Evolutionary conservation across 2,797 vertebrate species (phyloP).

Genomic region (Anguilla obscura): DNA sequence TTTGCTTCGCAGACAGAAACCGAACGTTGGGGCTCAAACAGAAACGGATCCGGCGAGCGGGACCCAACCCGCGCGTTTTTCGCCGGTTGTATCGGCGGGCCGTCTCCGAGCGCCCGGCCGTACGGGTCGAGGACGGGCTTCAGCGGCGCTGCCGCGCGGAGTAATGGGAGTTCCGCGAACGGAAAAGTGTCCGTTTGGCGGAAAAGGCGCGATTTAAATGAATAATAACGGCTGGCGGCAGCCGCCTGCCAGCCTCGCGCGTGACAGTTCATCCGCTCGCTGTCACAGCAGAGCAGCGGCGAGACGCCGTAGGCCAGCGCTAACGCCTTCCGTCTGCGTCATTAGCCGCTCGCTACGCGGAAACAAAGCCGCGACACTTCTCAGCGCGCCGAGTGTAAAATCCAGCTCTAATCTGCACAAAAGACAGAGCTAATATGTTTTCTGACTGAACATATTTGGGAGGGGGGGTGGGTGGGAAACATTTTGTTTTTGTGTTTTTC

Average conservation of each 20-base stretch:
- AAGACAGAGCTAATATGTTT: not conserved
- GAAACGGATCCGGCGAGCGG: not conserved
- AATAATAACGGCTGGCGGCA: constrained; percentile 18
- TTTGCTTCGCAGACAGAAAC: not conserved
- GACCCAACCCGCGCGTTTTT: not conserved
- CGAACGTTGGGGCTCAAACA: not conserved
- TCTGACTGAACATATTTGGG: not conserved
- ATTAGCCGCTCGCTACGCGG: constrained; percentile 1
- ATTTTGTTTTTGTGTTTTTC: not conserved
- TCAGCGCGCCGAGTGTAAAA: not conserved
- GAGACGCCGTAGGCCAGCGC: not conserved
- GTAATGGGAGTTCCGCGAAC: not conserved
- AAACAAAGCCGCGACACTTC: not conserved
- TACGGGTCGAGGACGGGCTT: too few species aligned
- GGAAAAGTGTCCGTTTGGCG: not conserved
- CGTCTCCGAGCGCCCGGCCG: not conserved
- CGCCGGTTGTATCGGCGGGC: not conserved
- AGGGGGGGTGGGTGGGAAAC: not conserved
- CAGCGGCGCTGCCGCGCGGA: not conserved
- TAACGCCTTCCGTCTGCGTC: not conserved
- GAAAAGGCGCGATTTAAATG: constrained; percentile 26
- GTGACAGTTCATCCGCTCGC: constrained; percentile 6
- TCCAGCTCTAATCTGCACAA: not conserved
- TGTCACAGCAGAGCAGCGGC: constrained; percentile 16
- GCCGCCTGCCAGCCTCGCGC: not conserved